These are phyloP conservation scores for Eupleurogrammus muticus DNA, from an alignment of 2,797 vertebrate species.

Conservation along the genomic window DNA sequence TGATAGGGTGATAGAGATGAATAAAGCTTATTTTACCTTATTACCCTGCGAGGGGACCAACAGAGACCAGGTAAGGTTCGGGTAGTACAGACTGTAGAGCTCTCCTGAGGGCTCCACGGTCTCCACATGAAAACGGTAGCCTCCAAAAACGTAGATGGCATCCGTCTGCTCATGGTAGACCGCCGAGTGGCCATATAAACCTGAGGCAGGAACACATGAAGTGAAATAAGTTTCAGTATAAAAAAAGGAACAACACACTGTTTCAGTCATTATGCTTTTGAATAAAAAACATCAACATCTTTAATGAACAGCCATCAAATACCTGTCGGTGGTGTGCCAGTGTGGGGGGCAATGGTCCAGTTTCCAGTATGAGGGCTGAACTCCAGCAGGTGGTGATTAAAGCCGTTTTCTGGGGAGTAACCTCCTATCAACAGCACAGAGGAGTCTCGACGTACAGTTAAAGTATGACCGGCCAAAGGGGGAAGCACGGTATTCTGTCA, in stretches of 20 bases:
- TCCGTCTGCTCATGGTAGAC: conserved; percentile 94
- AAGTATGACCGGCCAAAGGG: conserved; percentile 89
- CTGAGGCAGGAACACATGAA: conserved; percentile 60
- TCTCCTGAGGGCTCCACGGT: conserved; percentile 91
- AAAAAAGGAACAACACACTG: not conserved
- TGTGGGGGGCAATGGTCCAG: conserved; percentile 87
- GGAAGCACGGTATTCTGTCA: conserved; percentile 84
- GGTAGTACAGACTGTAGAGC: conserved; percentile 92
- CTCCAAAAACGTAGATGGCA: conserved; percentile 93
- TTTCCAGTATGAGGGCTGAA: conserved; percentile 87
- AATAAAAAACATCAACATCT: not conserved
- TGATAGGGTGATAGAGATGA: not conserved
- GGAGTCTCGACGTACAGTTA: conserved; percentile 86
- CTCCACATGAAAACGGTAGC: conserved; percentile 93
- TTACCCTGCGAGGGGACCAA: conserved; percentile 91
- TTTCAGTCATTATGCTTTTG: conserved; percentile 5
- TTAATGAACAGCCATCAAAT: not conserved
- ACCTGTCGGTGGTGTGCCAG: conserved; percentile 90
- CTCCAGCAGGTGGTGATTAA: conserved; percentile 92
- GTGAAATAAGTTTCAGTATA: not conserved
- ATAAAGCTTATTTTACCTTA: conserved; percentile 85
- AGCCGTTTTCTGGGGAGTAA: conserved; percentile 93
- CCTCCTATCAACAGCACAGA: conserved; percentile 91
- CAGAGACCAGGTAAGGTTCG: conserved; percentile 93
- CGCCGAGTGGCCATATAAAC: conserved; percentile 92